A percentile compares a stretch with the other conserved stretches of the same genome.
phyloP scores from a whole-genome alignment of 2,113 vertebrate genomes.

The Acrocephalus kingi region DNA sequence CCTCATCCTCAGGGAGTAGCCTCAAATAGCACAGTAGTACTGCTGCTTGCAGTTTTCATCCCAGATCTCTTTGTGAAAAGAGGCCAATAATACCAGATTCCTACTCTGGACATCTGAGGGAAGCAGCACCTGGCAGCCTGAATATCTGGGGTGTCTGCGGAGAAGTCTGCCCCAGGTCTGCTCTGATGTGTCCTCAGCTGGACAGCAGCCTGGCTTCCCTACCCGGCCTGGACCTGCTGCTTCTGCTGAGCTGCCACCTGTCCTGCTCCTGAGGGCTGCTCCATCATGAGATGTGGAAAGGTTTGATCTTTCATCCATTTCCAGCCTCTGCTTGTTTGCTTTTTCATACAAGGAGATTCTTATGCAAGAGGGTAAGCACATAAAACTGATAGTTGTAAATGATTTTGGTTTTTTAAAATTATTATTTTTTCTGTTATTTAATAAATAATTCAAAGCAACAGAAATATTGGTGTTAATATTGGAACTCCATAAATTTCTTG shows the following conservation, averaged over 20 bases:
- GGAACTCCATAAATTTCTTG: neutral
- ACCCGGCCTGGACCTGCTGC: neutral
- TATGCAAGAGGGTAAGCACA: accelerated
- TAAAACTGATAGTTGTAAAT: neutral
- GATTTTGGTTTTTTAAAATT: neutral
- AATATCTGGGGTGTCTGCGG: accelerated
- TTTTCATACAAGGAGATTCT: neutral
- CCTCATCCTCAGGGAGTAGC: neutral
- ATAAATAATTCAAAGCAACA: neutral
- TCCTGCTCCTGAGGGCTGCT: neutral
- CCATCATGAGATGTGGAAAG: neutral
- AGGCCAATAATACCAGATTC: neutral
- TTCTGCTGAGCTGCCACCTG: neutral
- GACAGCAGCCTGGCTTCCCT: neutral
- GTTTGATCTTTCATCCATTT: neutral
- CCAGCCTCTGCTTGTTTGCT: neutral
- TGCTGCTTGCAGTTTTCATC: neutral
- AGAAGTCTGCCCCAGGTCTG: neutral
- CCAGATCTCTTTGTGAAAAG: neutral
- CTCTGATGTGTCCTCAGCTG: neutral
- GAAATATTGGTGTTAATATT: neutral
- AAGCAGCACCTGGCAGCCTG: too few relatives aligned
- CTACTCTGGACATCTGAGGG: neutral
- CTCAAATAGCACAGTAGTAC: neutral
- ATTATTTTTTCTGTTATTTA: neutral